Percentiles rank a stretch among this genome's conserved stretches.
These are phyloP conservation scores for Venustaconcha ellipsiformis DNA, from an alignment of 1,140 invertebrate genomes.

Conservation along the genomic window DNA sequence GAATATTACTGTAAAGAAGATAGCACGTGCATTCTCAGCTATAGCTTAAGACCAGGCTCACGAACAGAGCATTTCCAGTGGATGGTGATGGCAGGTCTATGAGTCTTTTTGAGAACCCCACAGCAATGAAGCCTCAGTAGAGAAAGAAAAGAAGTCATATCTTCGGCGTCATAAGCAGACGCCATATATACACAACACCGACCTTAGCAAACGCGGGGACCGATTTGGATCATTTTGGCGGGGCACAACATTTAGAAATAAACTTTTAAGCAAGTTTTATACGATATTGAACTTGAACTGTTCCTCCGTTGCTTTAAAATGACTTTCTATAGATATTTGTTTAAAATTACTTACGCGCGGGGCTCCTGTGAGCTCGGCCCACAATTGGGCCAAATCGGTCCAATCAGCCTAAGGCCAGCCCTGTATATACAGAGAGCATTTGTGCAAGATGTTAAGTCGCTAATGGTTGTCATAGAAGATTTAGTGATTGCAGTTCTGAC, in stretches of 20 bases:
- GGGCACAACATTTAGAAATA: too few relatives aligned
- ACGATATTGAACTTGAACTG: too few relatives aligned
- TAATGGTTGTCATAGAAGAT: neutral
- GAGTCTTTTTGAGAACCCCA: conserved; percentile 28
- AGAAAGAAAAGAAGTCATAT: neutral
- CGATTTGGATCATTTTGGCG: too few relatives aligned
- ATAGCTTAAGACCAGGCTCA: conserved; percentile 52
- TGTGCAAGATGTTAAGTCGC: neutral
- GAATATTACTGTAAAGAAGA: conserved; percentile 24
- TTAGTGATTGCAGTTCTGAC: neutral
- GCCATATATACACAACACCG: conserved; percentile 1
- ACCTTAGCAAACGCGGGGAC: too few relatives aligned
- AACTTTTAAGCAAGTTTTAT: too few relatives aligned
- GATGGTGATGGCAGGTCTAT: conserved; percentile 49
- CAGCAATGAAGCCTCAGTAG: conserved; percentile 1
- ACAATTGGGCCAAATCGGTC: too few relatives aligned
- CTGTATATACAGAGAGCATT: neutral
- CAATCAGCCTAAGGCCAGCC: too few relatives aligned
- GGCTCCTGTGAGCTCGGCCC: too few relatives aligned
- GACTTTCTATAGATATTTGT: too few relatives aligned
- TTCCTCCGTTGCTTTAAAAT: too few relatives aligned
- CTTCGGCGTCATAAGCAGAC: neutral
- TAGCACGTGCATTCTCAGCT: conserved; percentile 17
- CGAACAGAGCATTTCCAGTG: conserved; percentile 37
- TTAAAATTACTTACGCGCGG: too few relatives aligned